Evolutionary conservation across 2,888 invertebrate species (phyloP).

Genomic region (Ephialtes manifestator): DNA sequence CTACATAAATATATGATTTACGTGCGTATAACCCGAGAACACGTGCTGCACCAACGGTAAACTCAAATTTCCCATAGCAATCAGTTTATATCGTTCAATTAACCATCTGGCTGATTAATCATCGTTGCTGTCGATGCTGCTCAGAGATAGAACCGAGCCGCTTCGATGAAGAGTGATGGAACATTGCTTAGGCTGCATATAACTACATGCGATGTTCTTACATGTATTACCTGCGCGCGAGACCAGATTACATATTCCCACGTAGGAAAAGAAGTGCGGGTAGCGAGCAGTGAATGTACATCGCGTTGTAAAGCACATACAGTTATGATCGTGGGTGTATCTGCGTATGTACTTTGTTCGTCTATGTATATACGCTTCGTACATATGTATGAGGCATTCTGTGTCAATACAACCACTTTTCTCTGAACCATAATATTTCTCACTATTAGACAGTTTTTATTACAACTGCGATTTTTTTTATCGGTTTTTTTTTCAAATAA

Average conservation of each 20-base stretch:
- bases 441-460: too few relatives aligned
- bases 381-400: not conserved
- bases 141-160: slow-evolving; percentile 41
- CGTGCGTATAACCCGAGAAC: slow-evolving; percentile 20
- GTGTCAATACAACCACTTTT: not conserved
- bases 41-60: slow-evolving; percentile 59
- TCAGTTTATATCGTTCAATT: slow-evolving; percentile 68
- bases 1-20: slow-evolving; percentile 42
- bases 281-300: slow-evolving; percentile 57
- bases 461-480: too few relatives aligned
- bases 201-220: not conserved
- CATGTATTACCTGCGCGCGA: slow-evolving; percentile 35
- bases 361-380: not conserved
- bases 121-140: slow-evolving; percentile 57
- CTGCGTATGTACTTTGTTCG: not conserved
- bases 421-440: too few relatives aligned
- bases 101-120: slow-evolving; percentile 69
- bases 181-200: not conserved
- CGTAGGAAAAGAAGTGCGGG: slow-evolving; percentile 53
- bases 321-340: slow-evolving; percentile 63
- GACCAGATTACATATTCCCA: slow-evolving; percentile 58
- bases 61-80: slow-evolving; percentile 61
- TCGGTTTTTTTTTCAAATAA: too few relatives aligned
- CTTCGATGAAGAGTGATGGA: slow-evolving; percentile 19
- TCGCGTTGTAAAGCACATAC: slow-evolving; percentile 34